A percentile compares a stretch with the other conserved stretches of the same genome.
Evolutionary conservation across 2,888 invertebrate species (phyloP).

Genomic region (Eristalinus sepulchralis): DNA sequence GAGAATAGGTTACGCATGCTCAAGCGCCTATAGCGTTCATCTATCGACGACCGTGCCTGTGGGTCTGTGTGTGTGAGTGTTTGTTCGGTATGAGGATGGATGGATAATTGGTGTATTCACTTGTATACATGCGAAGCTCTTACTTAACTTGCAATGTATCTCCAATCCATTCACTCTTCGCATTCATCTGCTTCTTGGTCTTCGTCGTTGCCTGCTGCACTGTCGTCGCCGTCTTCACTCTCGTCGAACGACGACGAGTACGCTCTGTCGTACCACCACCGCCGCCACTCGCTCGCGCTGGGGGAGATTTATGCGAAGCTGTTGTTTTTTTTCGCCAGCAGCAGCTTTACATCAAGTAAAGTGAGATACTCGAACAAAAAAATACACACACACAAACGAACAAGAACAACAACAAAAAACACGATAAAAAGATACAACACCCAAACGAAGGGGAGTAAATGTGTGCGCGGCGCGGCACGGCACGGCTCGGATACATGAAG

Average conservation of each 20-base stretch:
- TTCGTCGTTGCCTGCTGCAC: not conserved
- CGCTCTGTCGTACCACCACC: slow-evolving; percentile 9
- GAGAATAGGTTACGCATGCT: slow-evolving; percentile 57
- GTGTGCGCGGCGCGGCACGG: not conserved
- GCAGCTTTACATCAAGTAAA: slow-evolving; percentile 61
- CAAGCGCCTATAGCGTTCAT: slow-evolving; percentile 50
- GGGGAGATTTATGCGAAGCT: slow-evolving; percentile 64
- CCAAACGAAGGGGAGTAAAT: slow-evolving; percentile 15
- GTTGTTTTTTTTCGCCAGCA: slow-evolving; percentile 47
- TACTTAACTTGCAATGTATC: slow-evolving; percentile 62
- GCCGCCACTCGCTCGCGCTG: slow-evolving; percentile 50
- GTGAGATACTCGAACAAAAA: slow-evolving; percentile 58
- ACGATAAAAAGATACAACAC: slow-evolving; percentile 6
- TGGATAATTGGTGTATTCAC: slow-evolving; percentile 63
- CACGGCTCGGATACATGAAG: slow-evolving; percentile 46
- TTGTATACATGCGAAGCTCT: slow-evolving; percentile 61
- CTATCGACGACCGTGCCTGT: slow-evolving; percentile 32
- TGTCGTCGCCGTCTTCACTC: slow-evolving; percentile 6
- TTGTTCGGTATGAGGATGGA: slow-evolving; percentile 15
- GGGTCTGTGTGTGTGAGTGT: slow-evolving; percentile 51
- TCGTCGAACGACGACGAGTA: slow-evolving; percentile 29
- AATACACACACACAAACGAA: slow-evolving; percentile 41
- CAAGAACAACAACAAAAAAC: slow-evolving; percentile 28
- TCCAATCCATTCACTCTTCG: slow-evolving; percentile 39
- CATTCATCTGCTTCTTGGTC: slow-evolving; percentile 47